phyloP scores from a whole-genome alignment of 2,797 vertebrate genomes.

The Varecia variegata region DNA sequence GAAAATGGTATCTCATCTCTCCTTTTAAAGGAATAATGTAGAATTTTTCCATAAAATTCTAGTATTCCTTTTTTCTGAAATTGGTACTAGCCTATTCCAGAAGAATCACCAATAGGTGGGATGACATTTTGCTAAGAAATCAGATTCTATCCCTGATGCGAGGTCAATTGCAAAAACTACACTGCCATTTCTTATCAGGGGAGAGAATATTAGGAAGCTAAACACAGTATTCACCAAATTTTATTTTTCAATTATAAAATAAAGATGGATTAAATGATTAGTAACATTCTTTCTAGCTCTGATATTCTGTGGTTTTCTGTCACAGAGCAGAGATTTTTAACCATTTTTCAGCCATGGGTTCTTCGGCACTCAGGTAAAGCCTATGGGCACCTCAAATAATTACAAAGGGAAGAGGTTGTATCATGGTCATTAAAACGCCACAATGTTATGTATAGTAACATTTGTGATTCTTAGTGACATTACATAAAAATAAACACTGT shows the following conservation, averaged over 20 bases:
- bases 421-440: background rate
- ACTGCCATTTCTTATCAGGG: background rate
- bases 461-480: background rate
- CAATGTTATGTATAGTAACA: background rate
- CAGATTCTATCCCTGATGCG: background rate
- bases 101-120: background rate
- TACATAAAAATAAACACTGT: background rate
- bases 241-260: constrained; percentile 41
- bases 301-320: background rate
- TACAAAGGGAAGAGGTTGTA: background rate
- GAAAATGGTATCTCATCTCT: background rate
- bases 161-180: background rate
- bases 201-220: background rate
- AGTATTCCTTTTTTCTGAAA: background rate
- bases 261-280: background rate
- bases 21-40: background rate
- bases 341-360: background rate
- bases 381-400: constrained; percentile 8
- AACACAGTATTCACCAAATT: background rate
- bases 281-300: background rate
- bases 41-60: background rate
- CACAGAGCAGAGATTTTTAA: background rate
- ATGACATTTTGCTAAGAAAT: background rate
- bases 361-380: background rate
- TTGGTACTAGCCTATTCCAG: background rate